Conservation (phyloP, 1,140 invertebrate genomes). For the Stratiolaelaps scimitus region DNA sequence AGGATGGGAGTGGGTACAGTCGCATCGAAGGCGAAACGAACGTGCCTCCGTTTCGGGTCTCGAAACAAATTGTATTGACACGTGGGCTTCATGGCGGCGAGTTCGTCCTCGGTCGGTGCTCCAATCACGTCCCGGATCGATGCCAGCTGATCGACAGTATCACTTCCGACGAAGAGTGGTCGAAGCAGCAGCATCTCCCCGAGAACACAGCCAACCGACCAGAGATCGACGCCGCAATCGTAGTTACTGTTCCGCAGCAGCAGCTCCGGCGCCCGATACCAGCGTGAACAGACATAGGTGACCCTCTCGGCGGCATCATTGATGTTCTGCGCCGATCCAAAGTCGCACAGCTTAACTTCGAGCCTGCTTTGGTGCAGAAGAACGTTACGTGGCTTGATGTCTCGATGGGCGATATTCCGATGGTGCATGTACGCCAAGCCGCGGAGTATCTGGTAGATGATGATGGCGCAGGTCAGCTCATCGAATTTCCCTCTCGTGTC, state of each 20-base stretch:
- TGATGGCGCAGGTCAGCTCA: slow-evolving; percentile 44
- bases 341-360: slow-evolving; percentile 94
- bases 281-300: slow-evolving; percentile 96
- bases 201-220: slow-evolving; percentile 94
- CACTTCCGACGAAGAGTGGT: slow-evolving; percentile 96
- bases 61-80: slow-evolving; percentile 98
- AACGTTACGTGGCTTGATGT: slow-evolving; percentile 98
- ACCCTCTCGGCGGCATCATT: slow-evolving; percentile 86
- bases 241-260: slow-evolving; percentile 99
- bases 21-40: slow-evolving; percentile 43
- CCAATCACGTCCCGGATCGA: slow-evolving; percentile 98
- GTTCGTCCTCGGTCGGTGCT: slow-evolving; percentile 93
- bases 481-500: not conserved
- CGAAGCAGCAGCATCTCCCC: slow-evolving; percentile 89
- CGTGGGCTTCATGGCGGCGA: slow-evolving; percentile 99
- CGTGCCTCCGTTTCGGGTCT: slow-evolving; percentile 98
- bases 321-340: slow-evolving; percentile 53
- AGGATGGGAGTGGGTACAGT: not conserved
- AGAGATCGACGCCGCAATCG: slow-evolving; percentile 94
- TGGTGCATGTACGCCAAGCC: slow-evolving; percentile 97
- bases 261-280: slow-evolving; percentile 91
- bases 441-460: slow-evolving; percentile 98
- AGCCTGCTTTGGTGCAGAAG: slow-evolving; percentile 89
- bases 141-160: slow-evolving; percentile 93
- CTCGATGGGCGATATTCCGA: slow-evolving; percentile 93